These are phyloP conservation scores for Gobio gobio DNA, from an alignment of 2,113 vertebrate species.

Conservation along the genomic window DNA sequence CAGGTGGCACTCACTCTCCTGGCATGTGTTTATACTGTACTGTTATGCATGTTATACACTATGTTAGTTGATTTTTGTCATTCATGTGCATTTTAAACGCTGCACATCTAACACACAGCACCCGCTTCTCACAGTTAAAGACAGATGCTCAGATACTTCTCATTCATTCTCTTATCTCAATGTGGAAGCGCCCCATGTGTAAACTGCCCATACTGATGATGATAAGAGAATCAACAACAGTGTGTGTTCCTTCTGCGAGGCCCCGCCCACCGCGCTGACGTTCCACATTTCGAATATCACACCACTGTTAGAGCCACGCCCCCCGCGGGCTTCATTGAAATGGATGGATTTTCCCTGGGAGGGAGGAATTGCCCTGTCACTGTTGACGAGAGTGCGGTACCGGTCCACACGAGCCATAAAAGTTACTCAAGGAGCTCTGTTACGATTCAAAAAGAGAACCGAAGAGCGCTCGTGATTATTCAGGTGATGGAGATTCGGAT, in stretches of 20 bases:
- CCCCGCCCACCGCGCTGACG: conserved; percentile 63
- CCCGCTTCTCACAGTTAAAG: background rate
- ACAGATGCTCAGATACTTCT: background rate
- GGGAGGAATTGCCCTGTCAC: conserved; percentile 22
- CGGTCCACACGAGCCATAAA: background rate
- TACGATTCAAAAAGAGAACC: background rate
- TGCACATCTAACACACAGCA: background rate
- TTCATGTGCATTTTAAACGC: background rate
- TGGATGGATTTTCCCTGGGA: conserved; percentile 34
- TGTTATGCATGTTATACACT: too few species aligned
- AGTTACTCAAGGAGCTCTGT: background rate
- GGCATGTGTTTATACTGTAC: too few species aligned
- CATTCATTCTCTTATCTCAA: background rate
- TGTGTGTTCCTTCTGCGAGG: conserved; percentile 14
- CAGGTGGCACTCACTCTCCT: background rate
- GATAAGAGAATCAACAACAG: background rate
- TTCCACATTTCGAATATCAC: conserved; percentile 71
- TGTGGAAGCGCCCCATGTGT: background rate
- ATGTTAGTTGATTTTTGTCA: background rate
- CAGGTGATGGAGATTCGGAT: conserved; percentile 11
- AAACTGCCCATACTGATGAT: conserved; percentile 32
- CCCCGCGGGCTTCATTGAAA: conserved; percentile 51
- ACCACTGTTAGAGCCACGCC: conserved; percentile 73
- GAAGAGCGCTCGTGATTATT: background rate
- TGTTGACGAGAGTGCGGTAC: background rate